phyloP scores from a whole-genome alignment of 2,797 vertebrate species.

The Leucoraja ocellata region DNA sequence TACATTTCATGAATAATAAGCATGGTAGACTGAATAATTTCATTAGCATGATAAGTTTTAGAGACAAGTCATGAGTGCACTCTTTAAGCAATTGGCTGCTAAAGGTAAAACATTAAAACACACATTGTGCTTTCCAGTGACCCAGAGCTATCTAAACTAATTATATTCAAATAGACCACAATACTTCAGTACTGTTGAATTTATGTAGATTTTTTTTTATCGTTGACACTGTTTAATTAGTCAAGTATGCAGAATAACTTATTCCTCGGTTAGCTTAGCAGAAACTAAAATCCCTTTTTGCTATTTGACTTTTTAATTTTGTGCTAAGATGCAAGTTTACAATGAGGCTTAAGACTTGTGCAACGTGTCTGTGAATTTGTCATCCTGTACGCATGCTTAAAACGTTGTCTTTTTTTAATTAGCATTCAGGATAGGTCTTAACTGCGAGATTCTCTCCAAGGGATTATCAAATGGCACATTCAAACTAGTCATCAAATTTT shows the following conservation, averaged over 20 bases:
- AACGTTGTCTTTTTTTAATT: conserved; percentile 25
- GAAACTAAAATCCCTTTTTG: conserved; percentile 7
- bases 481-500: neutral
- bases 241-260: conserved; percentile 33
- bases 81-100: conserved; percentile 37
- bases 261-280: conserved; percentile 31
- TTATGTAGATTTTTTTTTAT: conserved; percentile 44
- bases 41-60: conserved; percentile 37
- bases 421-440: neutral
- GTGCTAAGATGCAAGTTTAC: neutral
- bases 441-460: neutral
- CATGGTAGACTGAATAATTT: conserved; percentile 44
- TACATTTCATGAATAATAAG: conserved; percentile 44
- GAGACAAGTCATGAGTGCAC: conserved; percentile 43
- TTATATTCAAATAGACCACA: conserved; percentile 49
- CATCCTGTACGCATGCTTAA: neutral
- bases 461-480: conserved; percentile 2
- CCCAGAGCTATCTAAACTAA: conserved; percentile 47
- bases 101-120: conserved; percentile 42
- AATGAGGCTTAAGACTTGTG: neutral
- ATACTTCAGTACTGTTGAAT: conserved; percentile 45
- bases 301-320: conserved; percentile 36
- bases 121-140: conserved; percentile 46
- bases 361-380: neutral
- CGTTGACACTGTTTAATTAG: conserved; percentile 43